Evolutionary conservation across 2,888 invertebrate genomes (phyloP), one percentile per base, ranked within the genome.

Genomic region (Hemithea aestivaria): DNA sequence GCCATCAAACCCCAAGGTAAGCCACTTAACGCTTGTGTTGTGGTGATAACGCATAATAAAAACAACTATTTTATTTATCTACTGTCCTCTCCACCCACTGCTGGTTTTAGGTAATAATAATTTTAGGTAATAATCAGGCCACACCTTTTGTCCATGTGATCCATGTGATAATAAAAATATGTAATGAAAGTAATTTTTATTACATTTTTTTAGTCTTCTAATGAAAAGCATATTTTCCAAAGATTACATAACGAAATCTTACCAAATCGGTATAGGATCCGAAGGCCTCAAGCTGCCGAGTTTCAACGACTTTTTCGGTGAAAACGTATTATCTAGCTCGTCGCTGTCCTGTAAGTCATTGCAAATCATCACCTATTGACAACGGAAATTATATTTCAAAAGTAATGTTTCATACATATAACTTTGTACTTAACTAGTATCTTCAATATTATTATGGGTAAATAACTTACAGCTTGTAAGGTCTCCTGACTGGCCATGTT

Each of bases 211-310:
- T n/a, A n/a, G n/a, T n/a, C n/a, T n/a, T n/a, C n/a, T n/a, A n/a
- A n/a, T n/a, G n/a, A n/a, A n/a, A n/a, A n/a, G n/a, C n/a, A n/a
- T n/a, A n/a, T n/a, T n/a, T n/a, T n/a, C n/a, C 20, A 4, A 20
- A 6, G 8, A 4, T 5, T 6, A 2, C 2, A 2, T 10, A 3
- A 21, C 29, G 6, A 9, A 11, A n/a, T 29, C 41, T 80, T 69
- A 91, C 92, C 90, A 91, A 47, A 94, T 94, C 1, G 94, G 93
- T 63, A 94, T 94, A 0, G 94, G 94, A 65, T 93, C 92, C 0
- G 93, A 93, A 20, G 88, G 78, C 54, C 91, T 90, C 9, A 88
- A 53, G 56, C 89, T 66, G 36, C 40, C 24, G 50, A 87, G 67
- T 62, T 85, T 75, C 5, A 71, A 68, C 1, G 51, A 40, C 27